These are phyloP conservation scores for Hippocampus barbouri DNA, from an alignment of 2,113 vertebrate species.

Conservation along the genomic window DNA sequence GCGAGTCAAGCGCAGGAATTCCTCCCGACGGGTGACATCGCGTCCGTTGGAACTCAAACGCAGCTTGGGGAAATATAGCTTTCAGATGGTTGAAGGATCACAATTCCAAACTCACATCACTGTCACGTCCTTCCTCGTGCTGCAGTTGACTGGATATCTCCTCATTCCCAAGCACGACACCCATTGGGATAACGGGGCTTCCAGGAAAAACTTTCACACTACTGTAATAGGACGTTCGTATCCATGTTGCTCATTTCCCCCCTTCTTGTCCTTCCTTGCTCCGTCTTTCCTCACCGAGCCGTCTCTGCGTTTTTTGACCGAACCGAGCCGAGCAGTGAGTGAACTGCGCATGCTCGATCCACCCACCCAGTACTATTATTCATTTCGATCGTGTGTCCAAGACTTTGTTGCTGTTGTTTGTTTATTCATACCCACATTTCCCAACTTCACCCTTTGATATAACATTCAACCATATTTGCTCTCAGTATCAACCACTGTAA, in stretches of 20 bases:
- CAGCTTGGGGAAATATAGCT: background rate
- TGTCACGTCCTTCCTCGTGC: background rate
- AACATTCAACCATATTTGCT: background rate
- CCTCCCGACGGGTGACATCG: constrained; percentile 3
- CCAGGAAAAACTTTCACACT: background rate
- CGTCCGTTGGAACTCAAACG: background rate
- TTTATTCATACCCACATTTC: background rate
- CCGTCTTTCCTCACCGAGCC: constrained; percentile 41
- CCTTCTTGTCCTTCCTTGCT: constrained; percentile 5
- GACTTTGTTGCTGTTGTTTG: background rate
- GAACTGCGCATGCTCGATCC: constrained; percentile 76
- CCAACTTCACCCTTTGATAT: background rate
- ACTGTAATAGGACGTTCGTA: background rate
- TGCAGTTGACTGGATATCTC: background rate
- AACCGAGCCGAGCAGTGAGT: constrained; percentile 38
- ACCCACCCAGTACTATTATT: constrained; percentile 52
- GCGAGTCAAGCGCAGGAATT: constrained; percentile 8
- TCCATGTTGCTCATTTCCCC: constrained; percentile 44
- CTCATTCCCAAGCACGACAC: background rate
- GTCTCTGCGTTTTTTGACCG: constrained; percentile 81
- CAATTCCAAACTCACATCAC: constrained; percentile 4
- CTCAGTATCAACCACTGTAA: background rate
- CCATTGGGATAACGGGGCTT: background rate
- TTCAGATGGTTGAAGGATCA: background rate
- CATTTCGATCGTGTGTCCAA: background rate